Evolutionary conservation across 2,888 invertebrate species (phyloP).

Genomic region (Conus canariensis): DNA sequence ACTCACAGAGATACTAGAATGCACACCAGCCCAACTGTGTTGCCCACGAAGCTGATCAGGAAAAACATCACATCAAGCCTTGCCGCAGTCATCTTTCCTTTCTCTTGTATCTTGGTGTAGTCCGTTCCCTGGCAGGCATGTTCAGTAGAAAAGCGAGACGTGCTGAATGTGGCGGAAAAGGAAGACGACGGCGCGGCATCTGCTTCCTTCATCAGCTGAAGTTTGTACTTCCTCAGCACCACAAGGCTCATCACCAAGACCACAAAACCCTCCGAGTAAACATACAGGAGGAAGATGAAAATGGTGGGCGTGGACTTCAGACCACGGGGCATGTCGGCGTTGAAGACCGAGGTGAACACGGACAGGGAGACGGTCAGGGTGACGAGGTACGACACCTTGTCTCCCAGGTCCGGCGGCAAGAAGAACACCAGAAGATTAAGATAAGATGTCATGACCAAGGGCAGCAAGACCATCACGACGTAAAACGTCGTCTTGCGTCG

Average conservation of each 20-base stretch:
- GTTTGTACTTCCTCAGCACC: not conserved
- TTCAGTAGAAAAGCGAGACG: not conserved
- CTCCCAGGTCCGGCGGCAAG: constrained; percentile 22
- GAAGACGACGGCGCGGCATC: not conserved
- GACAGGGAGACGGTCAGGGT: constrained; percentile 15
- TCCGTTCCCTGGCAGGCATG: not conserved
- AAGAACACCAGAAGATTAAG: constrained; percentile 18
- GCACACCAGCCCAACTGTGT: not conserved
- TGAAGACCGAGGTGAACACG: constrained; percentile 13
- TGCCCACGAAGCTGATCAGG: not conserved
- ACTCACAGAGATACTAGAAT: not conserved
- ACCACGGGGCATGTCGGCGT: constrained; percentile 18
- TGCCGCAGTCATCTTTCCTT: not conserved
- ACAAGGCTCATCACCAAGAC: not conserved
- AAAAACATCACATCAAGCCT: constrained; percentile 12
- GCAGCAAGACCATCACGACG: not conserved
- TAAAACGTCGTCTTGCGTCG: constrained; percentile 17
- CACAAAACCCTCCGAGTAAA: not conserved
- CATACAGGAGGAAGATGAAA: not conserved
- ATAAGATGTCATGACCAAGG: constrained; percentile 13
- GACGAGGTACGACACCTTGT: constrained; percentile 32
- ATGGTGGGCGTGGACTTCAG: not conserved
- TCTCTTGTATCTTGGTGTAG: not conserved
- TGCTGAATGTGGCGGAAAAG: not conserved
- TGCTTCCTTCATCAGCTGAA: not conserved